phyloP scores from a whole-genome alignment of 2,797 vertebrate species.

The Myioborus miniatus region DNA sequence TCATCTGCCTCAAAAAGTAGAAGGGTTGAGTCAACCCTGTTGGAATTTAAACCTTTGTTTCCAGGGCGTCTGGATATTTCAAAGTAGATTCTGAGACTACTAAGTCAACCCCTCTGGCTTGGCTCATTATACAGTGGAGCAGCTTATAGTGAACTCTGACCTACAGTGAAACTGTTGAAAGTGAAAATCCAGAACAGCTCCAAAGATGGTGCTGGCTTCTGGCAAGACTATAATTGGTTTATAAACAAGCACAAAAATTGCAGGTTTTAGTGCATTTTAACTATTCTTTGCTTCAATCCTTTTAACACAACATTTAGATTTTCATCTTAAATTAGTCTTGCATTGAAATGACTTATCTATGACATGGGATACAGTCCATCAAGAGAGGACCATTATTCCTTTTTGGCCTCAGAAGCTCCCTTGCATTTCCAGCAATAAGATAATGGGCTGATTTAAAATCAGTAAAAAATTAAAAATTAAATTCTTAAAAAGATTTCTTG shows the following conservation, averaged over 20 bases:
- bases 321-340: background rate
- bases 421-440: background rate
- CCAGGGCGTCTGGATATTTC: conserved; percentile 65
- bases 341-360: background rate
- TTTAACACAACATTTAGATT: background rate
- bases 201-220: background rate
- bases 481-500: background rate
- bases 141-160: conserved; percentile 46
- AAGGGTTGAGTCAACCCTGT: conserved; percentile 66
- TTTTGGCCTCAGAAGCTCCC: background rate
- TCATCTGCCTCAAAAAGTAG: conserved; percentile 73
- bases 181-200: background rate
- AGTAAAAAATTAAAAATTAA: background rate
- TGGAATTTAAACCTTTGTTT: conserved; percentile 74
- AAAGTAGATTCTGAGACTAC: conserved; percentile 64
- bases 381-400: background rate
- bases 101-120: conserved; percentile 49
- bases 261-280: background rate
- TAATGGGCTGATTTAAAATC: background rate
- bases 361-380: background rate
- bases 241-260: conserved; percentile 4
- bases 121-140: conserved; percentile 36
- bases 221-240: background rate
- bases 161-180: conserved; percentile 27
- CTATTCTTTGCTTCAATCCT: background rate